These are phyloP conservation scores for Corythornis leucogaster DNA, from an alignment of 2,797 vertebrate species.

Conservation along the genomic window DNA sequence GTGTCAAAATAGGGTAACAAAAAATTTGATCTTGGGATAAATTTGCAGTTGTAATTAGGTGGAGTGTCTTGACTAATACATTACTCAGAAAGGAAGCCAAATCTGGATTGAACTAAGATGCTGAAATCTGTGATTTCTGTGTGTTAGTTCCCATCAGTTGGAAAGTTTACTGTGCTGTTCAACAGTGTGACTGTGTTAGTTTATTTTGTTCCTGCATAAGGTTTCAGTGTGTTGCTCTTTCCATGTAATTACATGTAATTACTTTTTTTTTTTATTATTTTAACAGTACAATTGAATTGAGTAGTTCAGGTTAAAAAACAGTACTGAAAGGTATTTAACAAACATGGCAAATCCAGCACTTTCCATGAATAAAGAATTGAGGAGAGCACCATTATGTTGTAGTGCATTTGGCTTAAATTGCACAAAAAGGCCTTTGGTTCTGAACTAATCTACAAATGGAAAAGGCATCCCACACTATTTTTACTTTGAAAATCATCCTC, in stretches of 20 bases:
- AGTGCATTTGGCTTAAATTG: constrained; percentile 53
- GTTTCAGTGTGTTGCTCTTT: neutral
- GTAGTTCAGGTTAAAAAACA: neutral
- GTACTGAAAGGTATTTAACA: constrained; percentile 3
- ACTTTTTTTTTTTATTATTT: neutral
- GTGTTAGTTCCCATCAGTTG: neutral
- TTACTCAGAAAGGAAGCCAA: neutral
- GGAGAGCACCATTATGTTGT: neutral
- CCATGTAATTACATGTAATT: neutral
- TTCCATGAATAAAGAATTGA: constrained; percentile 12
- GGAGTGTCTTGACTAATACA: neutral
- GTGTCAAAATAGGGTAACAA: neutral
- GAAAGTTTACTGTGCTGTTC: neutral
- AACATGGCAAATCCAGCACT: neutral
- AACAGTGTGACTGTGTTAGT: neutral
- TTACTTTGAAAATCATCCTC: constrained; percentile 35
- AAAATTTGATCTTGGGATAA: neutral
- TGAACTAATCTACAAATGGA: constrained; percentile 31
- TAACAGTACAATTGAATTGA: neutral
- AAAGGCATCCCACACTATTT: constrained; percentile 14
- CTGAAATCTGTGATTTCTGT: neutral
- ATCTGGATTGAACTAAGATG: neutral
- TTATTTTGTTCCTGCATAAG: neutral
- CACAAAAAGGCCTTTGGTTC: constrained; percentile 50
- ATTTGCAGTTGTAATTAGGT: neutral